These are phyloP conservation scores for Poecilobothrus nobilitatus DNA, from an alignment of 2,888 invertebrate genomes.

Conservation along the genomic window DNA sequence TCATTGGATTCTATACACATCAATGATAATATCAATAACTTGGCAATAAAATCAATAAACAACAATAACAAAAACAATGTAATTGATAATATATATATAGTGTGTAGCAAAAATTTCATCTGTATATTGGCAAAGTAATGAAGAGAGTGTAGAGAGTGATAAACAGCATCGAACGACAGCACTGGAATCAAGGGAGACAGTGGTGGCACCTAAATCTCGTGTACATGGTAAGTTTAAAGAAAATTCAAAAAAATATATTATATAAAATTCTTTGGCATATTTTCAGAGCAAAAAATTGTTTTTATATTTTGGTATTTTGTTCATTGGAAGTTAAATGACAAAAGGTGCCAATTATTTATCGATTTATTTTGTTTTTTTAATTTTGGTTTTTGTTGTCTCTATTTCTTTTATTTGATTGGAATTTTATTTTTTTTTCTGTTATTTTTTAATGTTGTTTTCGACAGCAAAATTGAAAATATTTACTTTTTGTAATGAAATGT, in stretches of 20 bases:
- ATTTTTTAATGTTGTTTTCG: background rate
- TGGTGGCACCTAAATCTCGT: conserved; percentile 53
- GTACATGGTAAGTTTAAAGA: conserved; percentile 51
- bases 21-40: background rate
- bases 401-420: background rate
- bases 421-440: background rate
- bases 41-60: background rate
- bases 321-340: background rate
- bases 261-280: conserved; percentile 1
- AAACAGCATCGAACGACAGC: conserved; percentile 65
- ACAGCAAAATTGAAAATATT: background rate
- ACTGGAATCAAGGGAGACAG: conserved; percentile 67
- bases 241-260: background rate
- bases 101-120: conserved; percentile 81
- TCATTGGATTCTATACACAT: background rate
- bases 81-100: conserved; percentile 37
- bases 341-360: conserved; percentile 13
- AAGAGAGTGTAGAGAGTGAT: conserved; percentile 76
- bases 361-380: conserved; percentile 13
- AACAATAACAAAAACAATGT: background rate
- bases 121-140: conserved; percentile 79
- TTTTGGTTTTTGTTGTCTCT: background rate
- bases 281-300: background rate
- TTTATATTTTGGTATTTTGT: background rate
- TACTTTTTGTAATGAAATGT: background rate